Evolutionary conservation across 2,113 vertebrate species (phyloP).

Genomic region (Dissostichus mawsoni): DNA sequence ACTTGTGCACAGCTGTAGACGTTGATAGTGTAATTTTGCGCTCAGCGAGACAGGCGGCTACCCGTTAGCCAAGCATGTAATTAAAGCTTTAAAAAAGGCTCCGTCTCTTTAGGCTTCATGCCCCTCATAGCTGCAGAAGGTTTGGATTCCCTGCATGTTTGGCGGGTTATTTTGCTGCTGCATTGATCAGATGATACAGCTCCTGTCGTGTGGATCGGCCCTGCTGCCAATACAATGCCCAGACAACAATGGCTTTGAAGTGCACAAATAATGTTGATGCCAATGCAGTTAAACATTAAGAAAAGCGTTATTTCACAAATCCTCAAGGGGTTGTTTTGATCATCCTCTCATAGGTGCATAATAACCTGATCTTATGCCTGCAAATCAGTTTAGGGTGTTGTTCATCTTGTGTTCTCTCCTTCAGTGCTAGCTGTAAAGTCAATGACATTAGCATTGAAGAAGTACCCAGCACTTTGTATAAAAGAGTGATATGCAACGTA

Average conservation of each 20-base stretch:
- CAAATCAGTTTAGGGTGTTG: constrained; percentile 1
- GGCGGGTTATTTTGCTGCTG: background rate
- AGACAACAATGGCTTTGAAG: constrained; percentile 54
- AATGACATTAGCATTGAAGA: constrained; percentile 10
- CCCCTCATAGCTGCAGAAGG: constrained; percentile 65
- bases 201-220: constrained; percentile 5
- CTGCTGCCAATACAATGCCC: constrained; percentile 18
- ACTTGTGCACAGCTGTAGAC: constrained; percentile 69
- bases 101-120: constrained; percentile 74
- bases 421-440: constrained; percentile 4
- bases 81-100: constrained; percentile 85
- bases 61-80: constrained; percentile 83
- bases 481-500: background rate
- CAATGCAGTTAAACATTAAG: constrained; percentile 8
- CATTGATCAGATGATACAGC: constrained; percentile 45
- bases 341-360: constrained; percentile 14
- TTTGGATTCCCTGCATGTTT: constrained; percentile 43
- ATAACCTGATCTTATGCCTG: constrained; percentile 1
- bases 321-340: constrained; percentile 34
- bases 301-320: constrained; percentile 45
- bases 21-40: constrained; percentile 75
- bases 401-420: constrained; percentile 5
- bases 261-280: constrained; percentile 49
- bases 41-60: constrained; percentile 63
- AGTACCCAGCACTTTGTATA: background rate